Conservation (phyloP, 2,113 vertebrate species). For the Mormoops blainvillei region DNA sequence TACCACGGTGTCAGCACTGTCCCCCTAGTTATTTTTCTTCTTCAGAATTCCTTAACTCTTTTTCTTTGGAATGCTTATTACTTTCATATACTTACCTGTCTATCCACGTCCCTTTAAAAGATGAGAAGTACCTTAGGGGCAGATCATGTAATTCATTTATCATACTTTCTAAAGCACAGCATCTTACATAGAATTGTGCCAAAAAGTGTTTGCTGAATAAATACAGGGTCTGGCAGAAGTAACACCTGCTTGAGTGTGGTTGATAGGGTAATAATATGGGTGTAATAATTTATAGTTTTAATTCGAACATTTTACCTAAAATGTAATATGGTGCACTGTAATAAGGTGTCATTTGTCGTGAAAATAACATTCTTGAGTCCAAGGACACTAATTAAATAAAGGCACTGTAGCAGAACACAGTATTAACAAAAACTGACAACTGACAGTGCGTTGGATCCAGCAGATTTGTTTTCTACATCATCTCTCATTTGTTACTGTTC, state of each 20-base stretch:
- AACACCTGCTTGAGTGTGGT: too few relatives aligned
- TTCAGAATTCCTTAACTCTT: neutral
- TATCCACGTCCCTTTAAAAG: neutral
- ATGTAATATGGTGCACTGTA: too few relatives aligned
- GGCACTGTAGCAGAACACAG: too few relatives aligned
- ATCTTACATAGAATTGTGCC: neutral
- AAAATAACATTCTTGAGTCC: neutral
- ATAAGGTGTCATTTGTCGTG: too few relatives aligned
- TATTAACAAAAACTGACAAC: neutral
- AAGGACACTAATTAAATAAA: neutral
- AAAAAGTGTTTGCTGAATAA: conserved; percentile 1
- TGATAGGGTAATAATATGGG: too few relatives aligned
- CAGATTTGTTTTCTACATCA: neutral
- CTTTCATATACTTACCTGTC: neutral
- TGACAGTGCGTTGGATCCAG: neutral
- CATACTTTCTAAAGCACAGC: neutral
- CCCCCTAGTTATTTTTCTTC: neutral
- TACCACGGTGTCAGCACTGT: neutral
- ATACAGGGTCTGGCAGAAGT: neutral
- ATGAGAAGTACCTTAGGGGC: neutral
- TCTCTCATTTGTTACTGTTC: neutral
- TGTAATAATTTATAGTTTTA: too few relatives aligned
- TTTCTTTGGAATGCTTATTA: neutral
- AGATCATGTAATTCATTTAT: neutral
- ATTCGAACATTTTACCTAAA: too few relatives aligned